phyloP scores from a whole-genome alignment of 1,140 invertebrate genomes.

The Tenebrio molitor region DNA sequence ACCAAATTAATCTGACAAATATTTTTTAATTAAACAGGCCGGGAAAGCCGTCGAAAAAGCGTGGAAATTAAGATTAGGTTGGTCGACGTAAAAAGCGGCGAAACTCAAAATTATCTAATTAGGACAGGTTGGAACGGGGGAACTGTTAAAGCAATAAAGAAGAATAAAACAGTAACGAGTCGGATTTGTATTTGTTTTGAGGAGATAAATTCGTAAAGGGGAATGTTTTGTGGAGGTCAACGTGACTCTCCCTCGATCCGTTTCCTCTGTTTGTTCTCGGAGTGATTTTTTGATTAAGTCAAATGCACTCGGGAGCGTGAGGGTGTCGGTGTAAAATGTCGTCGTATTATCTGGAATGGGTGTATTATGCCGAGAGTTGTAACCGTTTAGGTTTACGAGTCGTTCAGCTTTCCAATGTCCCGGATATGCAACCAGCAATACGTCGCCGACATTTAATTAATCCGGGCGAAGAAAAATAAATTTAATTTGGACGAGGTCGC shows the following conservation, averaged over 20 bases:
- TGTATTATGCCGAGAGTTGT: too few species aligned
- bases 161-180: not conserved
- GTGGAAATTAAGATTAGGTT: constrained; percentile 3
- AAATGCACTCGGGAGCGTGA: too few species aligned
- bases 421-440: not conserved
- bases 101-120: constrained; percentile 9
- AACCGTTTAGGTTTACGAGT: not conserved
- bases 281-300: too few species aligned
- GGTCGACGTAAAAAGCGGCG: not conserved
- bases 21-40: not conserved
- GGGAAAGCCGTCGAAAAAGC: not conserved
- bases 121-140: not conserved
- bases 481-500: not conserved
- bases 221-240: not conserved
- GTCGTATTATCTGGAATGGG: too few species aligned
- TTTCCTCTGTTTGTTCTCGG: too few species aligned
- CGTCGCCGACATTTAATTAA: not conserved
- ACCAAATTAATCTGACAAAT: not conserved
- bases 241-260: too few species aligned
- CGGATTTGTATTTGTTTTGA: constrained; percentile 1
- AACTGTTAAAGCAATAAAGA: not conserved
- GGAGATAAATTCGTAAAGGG: not conserved
- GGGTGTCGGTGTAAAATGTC: too few species aligned
- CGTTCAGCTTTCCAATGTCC: not conserved
- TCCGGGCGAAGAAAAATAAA: not conserved